Evolutionary conservation across 1,140 invertebrate genomes (phyloP).

Genomic region (Temnothorax longispinosus): DNA sequence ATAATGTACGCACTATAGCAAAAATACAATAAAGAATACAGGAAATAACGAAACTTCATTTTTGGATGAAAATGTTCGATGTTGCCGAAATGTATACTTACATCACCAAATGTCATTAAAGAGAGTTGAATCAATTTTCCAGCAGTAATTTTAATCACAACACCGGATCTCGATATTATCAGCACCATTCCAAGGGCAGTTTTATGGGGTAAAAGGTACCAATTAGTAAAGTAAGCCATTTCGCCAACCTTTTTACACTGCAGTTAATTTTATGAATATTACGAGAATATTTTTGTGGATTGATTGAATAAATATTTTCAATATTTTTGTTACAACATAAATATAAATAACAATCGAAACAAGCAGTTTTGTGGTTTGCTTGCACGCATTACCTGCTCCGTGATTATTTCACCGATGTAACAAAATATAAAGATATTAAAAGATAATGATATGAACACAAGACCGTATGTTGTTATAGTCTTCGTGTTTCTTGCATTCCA

Average conservation of each 20-base stretch:
- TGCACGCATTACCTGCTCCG: conserved; percentile 68
- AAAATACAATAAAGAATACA: background rate
- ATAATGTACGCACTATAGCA: background rate
- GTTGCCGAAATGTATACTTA: conserved; percentile 43
- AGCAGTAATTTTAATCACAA: conserved; percentile 66
- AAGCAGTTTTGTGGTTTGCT: background rate
- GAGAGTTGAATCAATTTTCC: conserved; percentile 69
- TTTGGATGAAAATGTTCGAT: background rate
- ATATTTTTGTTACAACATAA: background rate
- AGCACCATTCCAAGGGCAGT: conserved; percentile 64
- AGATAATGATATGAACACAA: conserved; percentile 58
- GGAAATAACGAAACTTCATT: background rate
- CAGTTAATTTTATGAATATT: background rate
- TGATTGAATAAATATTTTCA: background rate
- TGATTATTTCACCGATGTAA: conserved; percentile 74
- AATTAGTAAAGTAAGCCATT: conserved; percentile 65
- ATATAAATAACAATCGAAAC: background rate
- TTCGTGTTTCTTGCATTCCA: conserved; percentile 55
- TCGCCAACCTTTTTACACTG: conserved; percentile 70
- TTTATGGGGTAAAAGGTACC: conserved; percentile 66
- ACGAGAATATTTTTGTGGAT: background rate
- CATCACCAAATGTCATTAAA: conserved; percentile 67
- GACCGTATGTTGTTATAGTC: conserved; percentile 26
- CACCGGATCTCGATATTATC: conserved; percentile 67
- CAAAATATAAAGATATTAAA: conserved; percentile 78